Evolutionary conservation across 2,113 vertebrate genomes (phyloP).

Genomic region (Tragulus kanchil): DNA sequence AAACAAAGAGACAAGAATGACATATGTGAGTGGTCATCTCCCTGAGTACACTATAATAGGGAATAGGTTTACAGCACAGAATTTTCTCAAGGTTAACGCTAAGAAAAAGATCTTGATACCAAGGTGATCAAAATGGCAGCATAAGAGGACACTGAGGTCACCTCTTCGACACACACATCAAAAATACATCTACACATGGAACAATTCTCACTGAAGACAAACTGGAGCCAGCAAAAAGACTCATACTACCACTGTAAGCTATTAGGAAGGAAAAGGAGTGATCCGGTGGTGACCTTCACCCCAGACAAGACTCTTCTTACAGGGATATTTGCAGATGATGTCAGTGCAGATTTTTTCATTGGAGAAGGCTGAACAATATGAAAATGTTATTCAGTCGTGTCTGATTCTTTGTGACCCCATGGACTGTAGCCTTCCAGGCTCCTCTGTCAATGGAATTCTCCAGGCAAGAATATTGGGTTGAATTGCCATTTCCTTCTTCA

Average conservation of each 20-base stretch:
- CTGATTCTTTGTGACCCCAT: no score
- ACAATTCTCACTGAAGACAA: background rate
- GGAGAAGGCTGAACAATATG: background rate
- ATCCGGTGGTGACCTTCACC: background rate
- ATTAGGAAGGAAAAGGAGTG: background rate
- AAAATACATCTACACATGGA: background rate
- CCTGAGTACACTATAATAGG: background rate
- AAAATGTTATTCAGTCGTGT: no score
- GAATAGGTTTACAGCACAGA: background rate
- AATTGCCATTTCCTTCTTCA: no score
- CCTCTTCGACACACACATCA: background rate
- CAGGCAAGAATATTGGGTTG: no score
- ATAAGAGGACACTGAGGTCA: background rate
- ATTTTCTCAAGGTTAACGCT: background rate
- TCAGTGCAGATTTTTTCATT: background rate
- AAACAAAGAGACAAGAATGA: background rate
- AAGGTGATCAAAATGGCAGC: background rate
- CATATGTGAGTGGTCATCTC: background rate
- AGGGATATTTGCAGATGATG: background rate
- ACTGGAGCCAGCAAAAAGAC: background rate
- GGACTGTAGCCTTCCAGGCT: background rate
- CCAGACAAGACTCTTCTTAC: background rate
- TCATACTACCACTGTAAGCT: background rate
- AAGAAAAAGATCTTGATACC: background rate
- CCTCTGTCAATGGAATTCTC: background rate